Evolutionary conservation across 2,113 vertebrate genomes (phyloP), one percentile per base, ranked within the genome.

Genomic region (Muscicapa adusta): DNA sequence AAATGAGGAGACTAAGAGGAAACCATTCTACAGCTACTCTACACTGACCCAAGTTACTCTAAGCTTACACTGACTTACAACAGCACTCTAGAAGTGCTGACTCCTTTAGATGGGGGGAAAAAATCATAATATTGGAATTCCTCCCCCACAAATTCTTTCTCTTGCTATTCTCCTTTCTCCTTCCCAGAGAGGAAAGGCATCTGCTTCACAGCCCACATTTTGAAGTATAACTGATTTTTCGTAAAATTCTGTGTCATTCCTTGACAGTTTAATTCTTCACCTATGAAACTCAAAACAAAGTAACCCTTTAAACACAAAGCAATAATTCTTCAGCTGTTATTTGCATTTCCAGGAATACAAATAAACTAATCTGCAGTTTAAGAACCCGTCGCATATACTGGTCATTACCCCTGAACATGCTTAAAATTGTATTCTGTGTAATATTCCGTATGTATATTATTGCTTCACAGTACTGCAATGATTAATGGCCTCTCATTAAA

Each of bases 401-500:
- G 20, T 68, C 31, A 13, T 62, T 65, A 73, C 40, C 57, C 57
- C 63, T 9, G 4, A 94, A 77, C 47, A 88, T 31, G 33, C 58
- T 94, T 85, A 56, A 54, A 88, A 63, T 63, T 16, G 2, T 56
- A 62, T 79, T 80, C 42, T 79, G 23, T 79, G 40, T 80, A 53
- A 84, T 84, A 93, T 60, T 90, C 60, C 67, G 50, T 48, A 53
- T 53, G 28, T 60, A 23, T 88, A n/a, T 83, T 73, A 77, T 38
- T 77, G 29, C 74, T 94, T 83, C 83, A 94, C 17, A 82, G 38
- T 60, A 74, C 0, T 67, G 53, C 62, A 80, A 26, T 83, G 91
- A 95, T 91, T 80, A 90, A 95, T 82, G 40, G 51, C 63, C 56
- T 91, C 67, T 48, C 48, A 89, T 90, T 94, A 89, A 67, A 81